Base-by-base conservation (phyloP, 2,888 invertebrate species). In the Formica aserva region DNA sequence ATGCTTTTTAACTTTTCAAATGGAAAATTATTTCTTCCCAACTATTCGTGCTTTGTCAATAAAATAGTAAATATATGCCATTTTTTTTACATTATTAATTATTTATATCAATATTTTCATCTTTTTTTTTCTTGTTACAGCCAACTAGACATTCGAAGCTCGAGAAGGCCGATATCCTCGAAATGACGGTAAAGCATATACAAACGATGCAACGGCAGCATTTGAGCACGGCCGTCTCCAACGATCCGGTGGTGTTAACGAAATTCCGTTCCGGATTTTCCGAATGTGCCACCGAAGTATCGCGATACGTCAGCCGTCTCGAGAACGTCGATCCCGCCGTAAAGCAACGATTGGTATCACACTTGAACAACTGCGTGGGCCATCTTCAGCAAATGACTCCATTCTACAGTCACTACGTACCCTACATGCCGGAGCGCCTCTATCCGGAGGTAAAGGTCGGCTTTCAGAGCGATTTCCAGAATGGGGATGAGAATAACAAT, bases 161-260 rank as follows among this genome's bases (percentile, higher is more conserved):
- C 92, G 99, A 99, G 95, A 99, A 99, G 94, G 99, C 99, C 0
- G 99, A 99, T 95, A 99, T 99, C 90, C 95, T 99, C 77, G 99
- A 99, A 95, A 97, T 99, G 96, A 98, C 99, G 0, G 99, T 99
- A 67, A 98, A 98, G 94, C 98, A 99, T 94, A 95, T 99, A 72
- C 98, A 98, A 94, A 97, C 97, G 85, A 95, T 99, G 22, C 98
- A 99, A 93, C 96, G 98, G 15, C 98, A 98, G 94, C 98, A 98
- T 94, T 95, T 97, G 66, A 97, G 97, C 11, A 96, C 97, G 88
- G 97, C 98, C 35, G 97, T 97, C 88, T 97, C 98, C 0, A 97
- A 97, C 13, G 98, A 98, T 94, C 98, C 98, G 0, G 97, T 97
- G 22, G 97, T 98, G 1, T 95, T 98, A 66, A 97, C 97, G 93